Evolutionary conservation across 2,113 vertebrate species (phyloP).

Genomic region (Thalassarche chlororhynchos): DNA sequence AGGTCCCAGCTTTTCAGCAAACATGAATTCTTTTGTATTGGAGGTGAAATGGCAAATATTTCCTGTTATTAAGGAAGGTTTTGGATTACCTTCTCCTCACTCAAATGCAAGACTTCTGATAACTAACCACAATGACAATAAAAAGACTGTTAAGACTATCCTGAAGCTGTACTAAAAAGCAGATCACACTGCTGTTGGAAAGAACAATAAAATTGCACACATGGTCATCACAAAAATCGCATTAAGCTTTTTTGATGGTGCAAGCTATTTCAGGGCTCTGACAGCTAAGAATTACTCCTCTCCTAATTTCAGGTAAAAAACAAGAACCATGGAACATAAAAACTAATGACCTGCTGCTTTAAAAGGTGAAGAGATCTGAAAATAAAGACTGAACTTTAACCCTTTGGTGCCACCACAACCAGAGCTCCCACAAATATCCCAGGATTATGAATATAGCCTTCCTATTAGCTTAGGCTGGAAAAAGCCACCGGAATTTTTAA

Average conservation of each 20-base stretch:
- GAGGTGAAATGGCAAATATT: constrained; percentile 52
- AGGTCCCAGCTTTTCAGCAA: constrained; percentile 32
- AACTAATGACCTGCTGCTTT: not conserved
- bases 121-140: constrained; percentile 25
- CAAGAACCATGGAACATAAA: not conserved
- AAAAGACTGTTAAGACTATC: constrained; percentile 10
- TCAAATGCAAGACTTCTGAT: constrained; percentile 28
- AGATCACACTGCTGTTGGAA: constrained; percentile 22
- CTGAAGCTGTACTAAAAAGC: constrained; percentile 24
- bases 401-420: not conserved
- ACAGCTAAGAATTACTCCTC: not conserved
- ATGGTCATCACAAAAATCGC: not conserved
- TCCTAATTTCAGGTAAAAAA: not conserved
- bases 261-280: not conserved
- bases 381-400: constrained; percentile 2
- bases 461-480: not conserved
- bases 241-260: not conserved
- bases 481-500: not conserved
- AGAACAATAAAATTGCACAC: constrained; percentile 7
- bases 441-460: not conserved
- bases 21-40: constrained; percentile 45
- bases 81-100: constrained; percentile 34
- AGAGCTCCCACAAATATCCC: not conserved
- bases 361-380: not conserved
- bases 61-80: constrained; percentile 60